Evolutionary conservation across 2,113 vertebrate species (phyloP).

Genomic region (Dryoscopus gambensis): DNA sequence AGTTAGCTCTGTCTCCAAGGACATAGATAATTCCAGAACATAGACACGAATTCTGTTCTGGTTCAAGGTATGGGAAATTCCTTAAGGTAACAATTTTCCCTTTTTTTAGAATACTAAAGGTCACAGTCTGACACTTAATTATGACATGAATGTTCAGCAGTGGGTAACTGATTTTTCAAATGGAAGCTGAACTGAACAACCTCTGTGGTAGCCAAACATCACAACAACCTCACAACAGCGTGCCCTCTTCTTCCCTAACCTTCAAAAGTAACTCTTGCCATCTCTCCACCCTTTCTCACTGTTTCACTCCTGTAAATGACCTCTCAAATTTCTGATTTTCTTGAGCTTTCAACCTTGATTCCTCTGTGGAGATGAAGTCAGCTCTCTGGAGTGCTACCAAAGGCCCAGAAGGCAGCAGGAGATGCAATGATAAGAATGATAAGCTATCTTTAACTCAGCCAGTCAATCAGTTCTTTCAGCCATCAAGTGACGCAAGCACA

Average conservation of each 20-base stretch:
- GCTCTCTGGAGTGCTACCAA: neutral
- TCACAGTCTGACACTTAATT: slow-evolving; percentile 37
- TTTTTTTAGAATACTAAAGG: slow-evolving; percentile 38
- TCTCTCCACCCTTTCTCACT: neutral
- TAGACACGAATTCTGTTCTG: slow-evolving; percentile 15
- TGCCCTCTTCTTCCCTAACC: neutral
- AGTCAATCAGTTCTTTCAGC: neutral
- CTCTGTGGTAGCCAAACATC: neutral
- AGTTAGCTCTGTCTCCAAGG: slow-evolving; percentile 14
- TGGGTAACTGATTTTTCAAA: neutral
- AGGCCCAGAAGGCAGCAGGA: neutral
- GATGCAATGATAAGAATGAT: neutral
- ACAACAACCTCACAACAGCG: neutral
- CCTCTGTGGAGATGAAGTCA: neutral
- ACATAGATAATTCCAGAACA: slow-evolving; percentile 37
- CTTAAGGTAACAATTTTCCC: slow-evolving; percentile 56
- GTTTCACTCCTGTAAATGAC: neutral
- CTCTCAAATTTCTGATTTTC: neutral
- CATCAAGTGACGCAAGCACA: neutral
- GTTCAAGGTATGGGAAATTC: slow-evolving; percentile 45
- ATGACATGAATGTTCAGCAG: neutral
- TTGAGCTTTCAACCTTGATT: neutral
- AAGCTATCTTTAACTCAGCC: neutral
- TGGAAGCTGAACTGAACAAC: neutral
- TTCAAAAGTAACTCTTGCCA: neutral